Conservation (phyloP, 2,888 invertebrate species). For the Caenorhabditis japonica region DNA sequence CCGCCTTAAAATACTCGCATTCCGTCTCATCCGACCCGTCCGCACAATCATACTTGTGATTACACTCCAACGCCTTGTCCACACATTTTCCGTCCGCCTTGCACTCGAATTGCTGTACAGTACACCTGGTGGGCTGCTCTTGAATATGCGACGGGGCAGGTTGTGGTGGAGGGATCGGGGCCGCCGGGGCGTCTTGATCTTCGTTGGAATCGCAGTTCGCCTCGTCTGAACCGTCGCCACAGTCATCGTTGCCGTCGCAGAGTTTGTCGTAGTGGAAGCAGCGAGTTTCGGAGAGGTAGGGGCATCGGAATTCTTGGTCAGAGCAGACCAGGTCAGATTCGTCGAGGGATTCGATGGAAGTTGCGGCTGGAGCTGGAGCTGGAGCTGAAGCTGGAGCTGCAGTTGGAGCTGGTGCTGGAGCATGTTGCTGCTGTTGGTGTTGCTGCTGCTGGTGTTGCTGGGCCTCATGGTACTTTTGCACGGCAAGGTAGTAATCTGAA, state of each 20-base stretch:
- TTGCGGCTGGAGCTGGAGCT: slow-evolving; percentile 4
- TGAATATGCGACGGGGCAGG: slow-evolving; percentile 17
- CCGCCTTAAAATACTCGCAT: slow-evolving; percentile 80
- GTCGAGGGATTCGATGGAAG: background rate
- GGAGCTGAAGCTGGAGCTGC: slow-evolving; percentile 5
- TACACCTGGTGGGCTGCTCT: slow-evolving; percentile 10
- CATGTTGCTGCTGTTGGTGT: background rate
- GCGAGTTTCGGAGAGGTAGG: slow-evolving; percentile 59
- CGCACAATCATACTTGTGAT: slow-evolving; percentile 80
- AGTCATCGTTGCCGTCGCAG: slow-evolving; percentile 82
- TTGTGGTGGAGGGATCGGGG: slow-evolving; percentile 18
- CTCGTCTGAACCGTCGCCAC: slow-evolving; percentile 88
- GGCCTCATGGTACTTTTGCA: slow-evolving; percentile 53
- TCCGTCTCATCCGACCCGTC: slow-evolving; percentile 92
- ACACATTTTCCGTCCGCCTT: slow-evolving; percentile 82
- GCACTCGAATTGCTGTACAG: slow-evolving; percentile 35
- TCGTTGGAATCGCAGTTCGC: slow-evolving; percentile 64
- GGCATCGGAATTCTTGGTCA: slow-evolving; percentile 71
- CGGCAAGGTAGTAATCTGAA: slow-evolving; percentile 68
- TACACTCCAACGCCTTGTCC: slow-evolving; percentile 85
- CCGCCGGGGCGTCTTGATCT: slow-evolving; percentile 38
- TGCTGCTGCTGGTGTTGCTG: slow-evolving; percentile 25
- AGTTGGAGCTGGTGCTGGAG: slow-evolving; percentile 1
- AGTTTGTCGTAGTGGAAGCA: slow-evolving; percentile 88
- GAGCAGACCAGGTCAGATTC: slow-evolving; percentile 54